These are phyloP conservation scores for Xestobium rufovillosum DNA, from an alignment of 2,888 invertebrate genomes.

Conservation along the genomic window DNA sequence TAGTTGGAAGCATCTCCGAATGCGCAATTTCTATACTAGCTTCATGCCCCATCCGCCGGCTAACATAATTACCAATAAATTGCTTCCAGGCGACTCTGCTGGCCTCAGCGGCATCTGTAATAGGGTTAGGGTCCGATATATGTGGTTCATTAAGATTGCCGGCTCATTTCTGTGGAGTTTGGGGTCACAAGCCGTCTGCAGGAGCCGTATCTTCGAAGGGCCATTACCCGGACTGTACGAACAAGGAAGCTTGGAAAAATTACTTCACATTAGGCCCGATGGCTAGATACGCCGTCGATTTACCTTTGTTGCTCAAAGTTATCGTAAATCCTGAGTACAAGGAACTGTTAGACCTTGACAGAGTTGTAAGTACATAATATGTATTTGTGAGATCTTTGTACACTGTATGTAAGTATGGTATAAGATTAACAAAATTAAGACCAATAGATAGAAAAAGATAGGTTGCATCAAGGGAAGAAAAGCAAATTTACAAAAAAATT, in stretches of 20 bases:
- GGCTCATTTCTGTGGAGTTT: conserved; percentile 84
- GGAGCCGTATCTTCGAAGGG: conserved; percentile 58
- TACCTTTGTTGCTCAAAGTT: conserved; percentile 65
- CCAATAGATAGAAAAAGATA: too few relatives aligned
- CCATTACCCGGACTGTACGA: conserved; percentile 58
- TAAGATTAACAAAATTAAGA: too few relatives aligned
- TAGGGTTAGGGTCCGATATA: conserved; percentile 83
- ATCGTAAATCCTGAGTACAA: conserved; percentile 51
- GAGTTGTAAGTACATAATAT: conserved; percentile 40
- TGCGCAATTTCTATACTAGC: too few relatives aligned
- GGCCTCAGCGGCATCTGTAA: conserved; percentile 69
- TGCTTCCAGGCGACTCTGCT: conserved; percentile 61
- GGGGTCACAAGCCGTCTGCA: conserved; percentile 85
- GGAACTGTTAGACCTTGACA: conserved; percentile 43
- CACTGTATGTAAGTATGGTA: conserved; percentile 8
- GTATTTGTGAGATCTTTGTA: conserved; percentile 4
- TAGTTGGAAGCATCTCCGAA: too few relatives aligned
- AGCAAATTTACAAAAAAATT: too few relatives aligned
- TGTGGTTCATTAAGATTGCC: conserved; percentile 86
- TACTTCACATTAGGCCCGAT: conserved; percentile 81
- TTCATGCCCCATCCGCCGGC: too few relatives aligned
- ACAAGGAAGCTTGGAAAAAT: conserved; percentile 55
- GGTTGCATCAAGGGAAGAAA: too few relatives aligned
- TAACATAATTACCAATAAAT: too few relatives aligned
- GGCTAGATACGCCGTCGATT: conserved; percentile 78